phyloP scores from a whole-genome alignment of 2,888 invertebrate genomes.

The Apocheima hispidaria region DNA sequence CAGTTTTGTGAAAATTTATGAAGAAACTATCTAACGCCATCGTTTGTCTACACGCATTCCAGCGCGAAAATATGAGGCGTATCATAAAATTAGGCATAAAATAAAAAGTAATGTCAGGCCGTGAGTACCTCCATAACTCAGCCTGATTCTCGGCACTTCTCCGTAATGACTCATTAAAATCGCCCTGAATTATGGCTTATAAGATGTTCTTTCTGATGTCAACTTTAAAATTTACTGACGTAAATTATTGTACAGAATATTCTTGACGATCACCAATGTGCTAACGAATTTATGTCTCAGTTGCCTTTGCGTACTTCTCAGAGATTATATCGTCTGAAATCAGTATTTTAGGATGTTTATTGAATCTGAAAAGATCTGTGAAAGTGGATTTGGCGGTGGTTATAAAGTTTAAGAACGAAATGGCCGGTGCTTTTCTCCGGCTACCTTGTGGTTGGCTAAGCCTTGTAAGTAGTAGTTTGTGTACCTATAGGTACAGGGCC shows the following conservation, averaged over 20 bases:
- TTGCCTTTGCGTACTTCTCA: conserved; percentile 74
- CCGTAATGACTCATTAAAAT: conserved; percentile 68
- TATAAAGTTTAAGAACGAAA: conserved; percentile 66
- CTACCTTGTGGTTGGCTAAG: conserved; percentile 17
- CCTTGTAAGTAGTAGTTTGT: not conserved
- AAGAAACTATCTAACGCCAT: conserved; percentile 21
- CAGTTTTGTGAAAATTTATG: conserved; percentile 14
- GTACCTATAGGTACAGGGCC: not conserved
- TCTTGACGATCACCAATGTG: conserved; percentile 80
- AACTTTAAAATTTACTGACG: conserved; percentile 83
- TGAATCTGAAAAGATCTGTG: conserved; percentile 71
- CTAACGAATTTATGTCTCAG: conserved; percentile 81
- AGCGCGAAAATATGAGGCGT: conserved; percentile 41
- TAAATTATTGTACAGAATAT: conserved; percentile 79
- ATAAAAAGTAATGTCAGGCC: conserved; percentile 45
- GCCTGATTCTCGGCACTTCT: conserved; percentile 48
- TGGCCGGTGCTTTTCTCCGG: conserved; percentile 43
- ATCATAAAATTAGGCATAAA: conserved; percentile 45
- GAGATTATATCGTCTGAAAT: conserved; percentile 74
- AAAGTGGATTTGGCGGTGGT: conserved; percentile 68
- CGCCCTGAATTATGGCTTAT: conserved; percentile 76
- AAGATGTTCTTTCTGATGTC: conserved; percentile 84
- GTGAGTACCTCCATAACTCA: conserved; percentile 51
- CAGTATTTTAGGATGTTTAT: conserved; percentile 80
- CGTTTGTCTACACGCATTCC: conserved; percentile 39